phyloP scores from a whole-genome alignment of 1,140 invertebrate species.

The Xylocopa sonorina region DNA sequence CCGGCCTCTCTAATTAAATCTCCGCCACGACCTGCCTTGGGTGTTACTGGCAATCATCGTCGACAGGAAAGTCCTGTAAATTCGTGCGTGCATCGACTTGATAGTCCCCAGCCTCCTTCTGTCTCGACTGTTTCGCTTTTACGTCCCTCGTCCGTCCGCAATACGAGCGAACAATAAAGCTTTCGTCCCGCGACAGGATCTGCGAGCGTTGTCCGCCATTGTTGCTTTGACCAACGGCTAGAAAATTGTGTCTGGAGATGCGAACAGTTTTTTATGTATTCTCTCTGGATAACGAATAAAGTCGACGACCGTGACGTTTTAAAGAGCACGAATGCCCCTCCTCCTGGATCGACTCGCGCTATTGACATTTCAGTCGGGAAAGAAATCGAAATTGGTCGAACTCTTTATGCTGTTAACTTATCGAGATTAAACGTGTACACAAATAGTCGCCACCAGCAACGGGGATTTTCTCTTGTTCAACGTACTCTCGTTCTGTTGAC shows the following conservation, averaged over 20 bases:
- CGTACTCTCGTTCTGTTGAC: background rate
- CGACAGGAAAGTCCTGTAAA: slow-evolving; percentile 5
- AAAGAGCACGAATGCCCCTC: background rate
- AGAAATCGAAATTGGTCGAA: background rate
- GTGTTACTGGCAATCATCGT: slow-evolving; percentile 18
- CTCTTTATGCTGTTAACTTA: too few species aligned
- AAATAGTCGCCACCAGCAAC: background rate
- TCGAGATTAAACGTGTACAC: background rate
- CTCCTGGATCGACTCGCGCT: background rate
- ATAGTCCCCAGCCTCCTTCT: background rate
- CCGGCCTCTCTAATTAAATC: slow-evolving; percentile 42
- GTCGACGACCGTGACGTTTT: background rate
- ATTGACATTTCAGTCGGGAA: background rate
- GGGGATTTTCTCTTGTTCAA: slow-evolving; percentile 1
- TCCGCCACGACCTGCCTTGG: slow-evolving; percentile 26
- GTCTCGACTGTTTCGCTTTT: background rate
- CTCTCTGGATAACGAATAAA: too few species aligned
- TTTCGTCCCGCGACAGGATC: background rate
- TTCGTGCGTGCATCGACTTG: background rate
- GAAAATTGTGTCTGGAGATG: background rate
- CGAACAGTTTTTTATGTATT: too few species aligned
- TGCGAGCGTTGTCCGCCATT: too few species aligned
- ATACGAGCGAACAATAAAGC: slow-evolving; percentile 15
- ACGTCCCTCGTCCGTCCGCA: background rate
- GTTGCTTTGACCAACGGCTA: background rate